Conservation (phyloP, 2,888 invertebrate species). For the Lordiphosa andalusiaca region DNA sequence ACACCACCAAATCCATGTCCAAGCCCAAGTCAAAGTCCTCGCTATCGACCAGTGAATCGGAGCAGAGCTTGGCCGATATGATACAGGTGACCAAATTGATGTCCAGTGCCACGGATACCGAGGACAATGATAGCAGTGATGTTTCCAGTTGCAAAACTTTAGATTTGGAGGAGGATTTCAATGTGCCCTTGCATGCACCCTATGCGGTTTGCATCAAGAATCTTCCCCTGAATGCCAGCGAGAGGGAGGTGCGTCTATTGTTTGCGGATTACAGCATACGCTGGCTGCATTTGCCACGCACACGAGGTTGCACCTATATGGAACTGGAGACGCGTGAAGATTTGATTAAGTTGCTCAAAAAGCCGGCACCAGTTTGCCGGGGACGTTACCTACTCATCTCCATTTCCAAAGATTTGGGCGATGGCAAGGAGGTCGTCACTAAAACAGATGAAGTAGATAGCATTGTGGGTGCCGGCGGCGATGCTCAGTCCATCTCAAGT, state of each 20-base stretch:
- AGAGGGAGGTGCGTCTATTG: constrained; percentile 17
- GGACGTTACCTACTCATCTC: constrained; percentile 25
- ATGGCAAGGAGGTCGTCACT: background rate
- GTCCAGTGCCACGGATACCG: background rate
- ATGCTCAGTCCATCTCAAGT: background rate
- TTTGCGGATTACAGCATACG: constrained; percentile 14
- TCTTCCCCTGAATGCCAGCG: constrained; percentile 31
- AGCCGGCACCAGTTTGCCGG: constrained; percentile 24
- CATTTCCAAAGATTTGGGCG: constrained; percentile 9
- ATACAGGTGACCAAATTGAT: constrained; percentile 11
- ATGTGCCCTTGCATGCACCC: constrained; percentile 14
- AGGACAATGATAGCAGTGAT: background rate
- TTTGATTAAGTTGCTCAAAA: constrained; percentile 22
- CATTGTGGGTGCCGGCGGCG: background rate
- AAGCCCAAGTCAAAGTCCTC: background rate
- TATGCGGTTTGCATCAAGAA: constrained; percentile 33
- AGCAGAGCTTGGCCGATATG: constrained; percentile 4
- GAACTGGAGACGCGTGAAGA: constrained; percentile 29
- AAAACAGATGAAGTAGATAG: background rate
- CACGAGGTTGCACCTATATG: constrained; percentile 24
- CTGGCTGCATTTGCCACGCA: constrained; percentile 12
- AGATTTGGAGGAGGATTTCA: background rate
- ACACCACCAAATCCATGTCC: background rate
- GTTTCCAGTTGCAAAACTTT: no score
- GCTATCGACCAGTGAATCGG: background rate